Evolutionary conservation across 1,140 invertebrate genomes (phyloP).

Genomic region (Bombus impatiens): DNA sequence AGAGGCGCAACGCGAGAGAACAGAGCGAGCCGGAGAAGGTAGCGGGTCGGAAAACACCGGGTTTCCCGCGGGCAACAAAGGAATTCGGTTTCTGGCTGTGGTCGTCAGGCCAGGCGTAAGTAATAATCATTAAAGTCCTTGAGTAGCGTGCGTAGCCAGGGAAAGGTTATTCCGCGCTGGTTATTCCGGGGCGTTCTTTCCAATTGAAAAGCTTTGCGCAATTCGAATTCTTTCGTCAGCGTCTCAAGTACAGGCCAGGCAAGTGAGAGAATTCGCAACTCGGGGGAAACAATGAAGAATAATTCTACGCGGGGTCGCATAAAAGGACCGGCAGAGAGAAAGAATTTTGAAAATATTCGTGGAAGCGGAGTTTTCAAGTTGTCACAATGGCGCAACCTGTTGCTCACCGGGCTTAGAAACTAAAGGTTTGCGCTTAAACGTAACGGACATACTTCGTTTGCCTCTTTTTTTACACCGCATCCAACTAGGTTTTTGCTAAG

Average conservation of each 20-base stretch:
- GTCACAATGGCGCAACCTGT: slow-evolving; percentile 71
- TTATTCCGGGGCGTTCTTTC: slow-evolving; percentile 41
- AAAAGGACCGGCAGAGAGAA: slow-evolving; percentile 14
- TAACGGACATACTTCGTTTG: slow-evolving; percentile 64
- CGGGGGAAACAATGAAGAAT: slow-evolving; percentile 53
- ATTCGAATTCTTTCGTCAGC: slow-evolving; percentile 56
- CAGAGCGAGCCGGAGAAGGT: not conserved
- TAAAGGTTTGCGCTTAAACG: slow-evolving; percentile 69
- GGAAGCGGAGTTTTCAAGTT: slow-evolving; percentile 69
- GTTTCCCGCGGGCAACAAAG: slow-evolving; percentile 32
- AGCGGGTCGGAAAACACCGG: slow-evolving; percentile 6
- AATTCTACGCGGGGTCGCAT: slow-evolving; percentile 50
- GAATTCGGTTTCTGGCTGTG: slow-evolving; percentile 36
- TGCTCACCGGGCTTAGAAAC: slow-evolving; percentile 69
- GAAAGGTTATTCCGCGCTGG: slow-evolving; percentile 35
- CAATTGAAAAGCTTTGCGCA: slow-evolving; percentile 62
- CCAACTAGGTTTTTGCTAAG: slow-evolving; percentile 26
- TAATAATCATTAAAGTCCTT: slow-evolving; percentile 57
- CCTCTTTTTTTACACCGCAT: slow-evolving; percentile 30
- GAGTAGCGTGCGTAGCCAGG: slow-evolving; percentile 14
- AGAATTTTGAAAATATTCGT: slow-evolving; percentile 68
- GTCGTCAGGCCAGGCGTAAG: slow-evolving; percentile 16
- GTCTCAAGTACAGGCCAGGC: slow-evolving; percentile 45
- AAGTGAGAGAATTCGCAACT: slow-evolving; percentile 46
- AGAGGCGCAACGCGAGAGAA: not conserved